Evolutionary conservation across 2,888 invertebrate genomes (phyloP).

Genomic region (Panzeria rudis): DNA sequence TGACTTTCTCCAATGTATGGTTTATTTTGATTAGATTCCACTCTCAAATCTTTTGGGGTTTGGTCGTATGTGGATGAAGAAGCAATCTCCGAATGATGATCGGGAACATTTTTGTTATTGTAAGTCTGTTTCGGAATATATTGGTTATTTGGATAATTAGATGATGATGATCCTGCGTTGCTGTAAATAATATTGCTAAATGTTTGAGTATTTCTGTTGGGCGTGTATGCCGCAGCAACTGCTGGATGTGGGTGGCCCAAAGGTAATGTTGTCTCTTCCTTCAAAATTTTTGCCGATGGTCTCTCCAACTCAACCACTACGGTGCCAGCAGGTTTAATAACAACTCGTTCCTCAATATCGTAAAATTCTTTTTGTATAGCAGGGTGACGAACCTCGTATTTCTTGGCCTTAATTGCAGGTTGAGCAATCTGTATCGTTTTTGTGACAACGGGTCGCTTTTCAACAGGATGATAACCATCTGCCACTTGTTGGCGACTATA

Average conservation of each 20-base stretch:
- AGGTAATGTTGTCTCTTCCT: constrained; percentile 81
- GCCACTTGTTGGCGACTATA: constrained; percentile 72
- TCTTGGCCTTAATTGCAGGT: constrained; percentile 85
- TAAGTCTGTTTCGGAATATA: constrained; percentile 61
- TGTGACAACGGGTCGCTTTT: constrained; percentile 83
- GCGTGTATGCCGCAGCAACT: constrained; percentile 78
- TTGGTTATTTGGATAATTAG: constrained; percentile 67
- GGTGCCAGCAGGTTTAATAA: constrained; percentile 86
- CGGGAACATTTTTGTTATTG: constrained; percentile 40
- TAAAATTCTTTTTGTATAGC: constrained; percentile 87
- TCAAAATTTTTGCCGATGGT: constrained; percentile 85
- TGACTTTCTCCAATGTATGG: constrained; percentile 67
- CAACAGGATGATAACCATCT: constrained; percentile 74
- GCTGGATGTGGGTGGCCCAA: constrained; percentile 81
- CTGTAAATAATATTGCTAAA: constrained; percentile 66
- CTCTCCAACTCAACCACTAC: constrained; percentile 86
- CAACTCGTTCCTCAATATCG: constrained; percentile 86
- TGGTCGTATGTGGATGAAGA: constrained; percentile 78
- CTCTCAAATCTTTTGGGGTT: constrained; percentile 75
- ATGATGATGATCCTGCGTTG: constrained; percentile 48
- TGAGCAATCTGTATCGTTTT: constrained; percentile 86
- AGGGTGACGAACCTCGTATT: constrained; percentile 86
- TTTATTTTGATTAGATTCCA: constrained; percentile 75
- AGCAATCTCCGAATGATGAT: constrained; percentile 59
- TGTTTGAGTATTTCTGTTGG: constrained; percentile 72